Evolutionary conservation across 2,113 vertebrate species (phyloP).

Genomic region (Perca schrenkii): DNA sequence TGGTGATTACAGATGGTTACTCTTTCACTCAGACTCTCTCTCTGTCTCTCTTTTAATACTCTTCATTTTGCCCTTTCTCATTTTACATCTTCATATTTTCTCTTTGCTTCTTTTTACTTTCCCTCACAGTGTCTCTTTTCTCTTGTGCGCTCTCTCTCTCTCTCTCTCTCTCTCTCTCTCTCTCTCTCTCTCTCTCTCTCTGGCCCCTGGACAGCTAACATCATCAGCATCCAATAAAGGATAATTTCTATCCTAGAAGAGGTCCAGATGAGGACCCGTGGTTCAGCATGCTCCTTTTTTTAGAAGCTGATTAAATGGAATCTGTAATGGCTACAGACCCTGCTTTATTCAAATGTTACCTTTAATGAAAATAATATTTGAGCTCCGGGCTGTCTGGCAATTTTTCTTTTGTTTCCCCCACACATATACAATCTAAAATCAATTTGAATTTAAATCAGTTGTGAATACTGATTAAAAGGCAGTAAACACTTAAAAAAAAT

Average conservation of each 20-base stretch:
- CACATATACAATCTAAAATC: background rate
- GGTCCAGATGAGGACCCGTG: conserved; percentile 57
- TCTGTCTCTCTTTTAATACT: conserved; percentile 52
- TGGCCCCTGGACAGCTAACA: conserved; percentile 62
- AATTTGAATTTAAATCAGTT: background rate
- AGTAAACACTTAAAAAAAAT: background rate
- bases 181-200: conserved; percentile 7
- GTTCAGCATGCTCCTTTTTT: conserved; percentile 48
- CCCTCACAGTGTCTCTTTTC: conserved; percentile 15
- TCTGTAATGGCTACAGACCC: conserved; percentile 15
- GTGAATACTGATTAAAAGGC: background rate
- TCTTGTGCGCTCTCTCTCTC: background rate
- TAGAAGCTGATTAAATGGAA: conserved; percentile 63
- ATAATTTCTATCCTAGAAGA: conserved; percentile 57
- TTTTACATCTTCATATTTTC: conserved; percentile 67
- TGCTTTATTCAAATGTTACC: conserved; percentile 33
- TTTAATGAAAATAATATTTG: conserved; percentile 35
- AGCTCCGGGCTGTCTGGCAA: background rate
- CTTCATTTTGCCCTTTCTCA: conserved; percentile 50
- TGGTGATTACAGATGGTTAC: conserved; percentile 43
- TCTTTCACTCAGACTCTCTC: conserved; percentile 21
- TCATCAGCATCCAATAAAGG: conserved; percentile 78
- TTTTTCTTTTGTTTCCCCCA: background rate
- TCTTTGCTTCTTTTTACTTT: background rate
- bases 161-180: conserved; percentile 11